Evolutionary conservation across 2,888 invertebrate genomes (phyloP), one percentile per base, ranked within the genome.

Genomic region (Timema podura): DNA sequence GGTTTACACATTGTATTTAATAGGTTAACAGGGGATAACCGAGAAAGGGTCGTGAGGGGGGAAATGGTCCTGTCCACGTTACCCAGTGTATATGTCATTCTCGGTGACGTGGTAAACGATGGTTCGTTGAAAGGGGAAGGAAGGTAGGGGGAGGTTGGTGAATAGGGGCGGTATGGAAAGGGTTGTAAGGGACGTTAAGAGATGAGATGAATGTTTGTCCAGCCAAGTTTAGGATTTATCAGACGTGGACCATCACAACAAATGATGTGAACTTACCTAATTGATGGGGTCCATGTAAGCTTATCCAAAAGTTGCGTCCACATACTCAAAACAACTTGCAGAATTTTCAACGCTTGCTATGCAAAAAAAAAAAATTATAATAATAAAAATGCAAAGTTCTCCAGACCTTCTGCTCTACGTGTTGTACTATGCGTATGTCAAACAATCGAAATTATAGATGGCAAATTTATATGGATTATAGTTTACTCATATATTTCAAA

Each of bases 221-320:
- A 67, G 68, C 67, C 64, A 57, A 68, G 71, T 71, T 71, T 65
- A 65, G 71, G 69, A 67, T 67, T 67, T 66, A 68, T 65, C 68
- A 70, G 64, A 51, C 54, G 64, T 30, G 67, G 64, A 49, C 61
- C 69, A 72, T 70, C 72, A 68, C 67, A 70, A 72, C 72, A 70
- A 72, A 72, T 72, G 72, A 72, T 72, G 70, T 65, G 68, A 68
- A 68, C 72, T 68, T 70, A 68, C 73, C 73, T 73, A 73, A 73
- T 73, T 73, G 73, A 73, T 73, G 73, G 65, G 64, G 65, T 65
- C 65, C 59, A 48, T 45, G 61, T 45, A 15, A 30, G 61, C 61
- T 61, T 61, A 61, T 61, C 61, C 61, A 61, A 30, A 7, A 30
- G 61, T 45, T 10, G 61, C 61, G 11, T 44, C 9, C 61, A 44